Evolutionary conservation across 1,140 invertebrate species (phyloP), one percentile per base, ranked within the genome.

Genomic region (Trissolcus basalis): DNA sequence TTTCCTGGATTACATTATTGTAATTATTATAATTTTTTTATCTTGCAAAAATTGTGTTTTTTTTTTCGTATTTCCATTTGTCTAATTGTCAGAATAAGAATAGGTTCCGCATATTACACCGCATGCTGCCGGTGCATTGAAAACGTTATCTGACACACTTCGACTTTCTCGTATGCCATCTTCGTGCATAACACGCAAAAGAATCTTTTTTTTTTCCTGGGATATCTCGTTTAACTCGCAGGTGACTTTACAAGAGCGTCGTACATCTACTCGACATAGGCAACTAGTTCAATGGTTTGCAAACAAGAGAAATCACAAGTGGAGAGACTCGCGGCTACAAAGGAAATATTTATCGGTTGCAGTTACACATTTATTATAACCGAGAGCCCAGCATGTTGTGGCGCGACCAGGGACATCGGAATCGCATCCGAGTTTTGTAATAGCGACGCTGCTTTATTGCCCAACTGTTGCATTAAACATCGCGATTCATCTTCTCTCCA

Each of bases 71-170:
- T 13, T 7, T 9, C 10, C 13, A 15, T 16, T 13, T 45, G 44
- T n/a, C 44, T 64, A 47, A 56, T 47, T 60, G 35, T 16, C n/a
- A 14, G 33, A 50, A 54, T 51, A 45, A 47, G 59, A 69, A 64
- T 70, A 27, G 53, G 59, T 60, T 51, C 14, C 41, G 49, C 19
- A 27, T 27, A 27, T 27, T 27, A 27, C 19, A 27, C 19, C 19
- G 19, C 19, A 3, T 27, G 19, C 19, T 27, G 19, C 19, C 19
- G 19, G 19, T 27, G 19, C 19, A 27, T 27, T 27, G 63, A 65
- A 71, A 77, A 77, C 74, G 74, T 77, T 77, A 77, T 71, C 59
- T 71, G 74, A 71, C 74, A 77, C 61, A 77, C 74, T 77, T 77
- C 50, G 61, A 71, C 74, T 77, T 77, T 77, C 67, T 65, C 67